phyloP scores from a whole-genome alignment of 2,797 vertebrate species.

The Neosilurus hyrtlii region DNA sequence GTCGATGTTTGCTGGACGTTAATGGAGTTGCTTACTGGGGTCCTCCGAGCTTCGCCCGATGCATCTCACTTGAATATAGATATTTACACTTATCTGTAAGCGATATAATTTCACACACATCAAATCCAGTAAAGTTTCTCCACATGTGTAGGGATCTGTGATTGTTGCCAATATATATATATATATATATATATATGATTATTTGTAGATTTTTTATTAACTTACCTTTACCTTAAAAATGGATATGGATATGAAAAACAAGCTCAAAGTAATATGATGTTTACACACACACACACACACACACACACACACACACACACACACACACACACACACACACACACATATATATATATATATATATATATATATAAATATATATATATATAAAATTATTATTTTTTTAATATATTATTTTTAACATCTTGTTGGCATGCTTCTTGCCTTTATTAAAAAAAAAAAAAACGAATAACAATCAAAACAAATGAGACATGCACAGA shows the following conservation, averaged over 20 bases:
- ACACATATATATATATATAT: too few species aligned
- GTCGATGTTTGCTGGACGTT: slow-evolving; percentile 95
- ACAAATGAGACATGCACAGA: background rate
- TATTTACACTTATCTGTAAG: slow-evolving; percentile 97
- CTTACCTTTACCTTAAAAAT: too few species aligned
- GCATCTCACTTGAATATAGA: slow-evolving; percentile 94
- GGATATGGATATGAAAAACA: too few species aligned
- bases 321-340: too few species aligned
- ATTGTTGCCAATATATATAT: background rate
- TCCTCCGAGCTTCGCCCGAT: slow-evolving; percentile 97
- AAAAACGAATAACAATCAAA: background rate
- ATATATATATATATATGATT: too few species aligned
- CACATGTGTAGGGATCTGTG: background rate
- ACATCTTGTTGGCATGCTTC: background rate
- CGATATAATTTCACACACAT: background rate
- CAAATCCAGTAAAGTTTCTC: background rate
- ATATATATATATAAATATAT: too few species aligned
- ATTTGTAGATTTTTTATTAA: too few species aligned
- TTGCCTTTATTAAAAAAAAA: background rate
- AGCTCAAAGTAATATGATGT: too few species aligned
- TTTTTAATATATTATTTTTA: background rate
- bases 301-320: too few species aligned
- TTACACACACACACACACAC: too few species aligned
- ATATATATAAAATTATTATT: too few species aligned
- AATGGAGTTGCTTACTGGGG: slow-evolving; percentile 97